Conservation (phyloP, 2,113 vertebrate genomes). For the Ammodytes marinus region DNA sequence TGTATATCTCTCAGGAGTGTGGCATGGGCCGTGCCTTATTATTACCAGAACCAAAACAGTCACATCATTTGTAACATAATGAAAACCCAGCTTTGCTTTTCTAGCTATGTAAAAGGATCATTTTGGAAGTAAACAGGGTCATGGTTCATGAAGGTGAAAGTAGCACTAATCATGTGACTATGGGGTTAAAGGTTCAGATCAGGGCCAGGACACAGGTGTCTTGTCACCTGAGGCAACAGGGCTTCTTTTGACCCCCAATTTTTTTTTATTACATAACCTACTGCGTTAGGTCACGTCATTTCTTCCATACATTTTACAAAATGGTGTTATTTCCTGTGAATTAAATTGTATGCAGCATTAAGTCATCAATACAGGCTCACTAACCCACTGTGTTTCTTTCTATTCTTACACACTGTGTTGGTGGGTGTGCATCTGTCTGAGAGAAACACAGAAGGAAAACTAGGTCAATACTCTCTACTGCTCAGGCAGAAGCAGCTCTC, state of each 20-base stretch:
- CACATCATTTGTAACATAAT: not conserved
- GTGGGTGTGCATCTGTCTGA: constrained; percentile 67
- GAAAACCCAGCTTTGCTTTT: constrained; percentile 7
- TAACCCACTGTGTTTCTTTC: constrained; percentile 52
- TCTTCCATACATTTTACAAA: not conserved
- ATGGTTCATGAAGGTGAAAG: constrained; percentile 24
- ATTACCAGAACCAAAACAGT: constrained; percentile 9
- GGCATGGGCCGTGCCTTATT: constrained; percentile 2
- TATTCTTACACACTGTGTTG: constrained; percentile 64
- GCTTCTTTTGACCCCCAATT: not conserved
- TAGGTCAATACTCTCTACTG: constrained; percentile 83
- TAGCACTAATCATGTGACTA: constrained; percentile 21
- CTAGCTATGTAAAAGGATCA: not conserved
- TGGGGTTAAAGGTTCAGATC: constrained; percentile 60
- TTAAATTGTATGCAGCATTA: constrained; percentile 8
- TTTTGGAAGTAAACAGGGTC: constrained; percentile 4
- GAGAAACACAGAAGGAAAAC: constrained; percentile 75
- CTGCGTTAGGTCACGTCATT: too few relatives aligned
- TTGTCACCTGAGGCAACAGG: constrained; percentile 44
- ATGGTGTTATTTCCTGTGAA: not conserved
- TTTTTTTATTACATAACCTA: constrained; percentile 25
- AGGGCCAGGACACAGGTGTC: constrained; percentile 51
- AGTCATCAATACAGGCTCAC: constrained; percentile 46
- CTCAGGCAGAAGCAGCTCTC: constrained; percentile 75
- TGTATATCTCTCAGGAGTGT: constrained; percentile 40